Percentiles rank a stretch among this genome's conserved stretches.
These are phyloP conservation scores for Lasioglossum leucozonium DNA, from an alignment of 2,888 invertebrate species.

Conservation along the genomic window DNA sequence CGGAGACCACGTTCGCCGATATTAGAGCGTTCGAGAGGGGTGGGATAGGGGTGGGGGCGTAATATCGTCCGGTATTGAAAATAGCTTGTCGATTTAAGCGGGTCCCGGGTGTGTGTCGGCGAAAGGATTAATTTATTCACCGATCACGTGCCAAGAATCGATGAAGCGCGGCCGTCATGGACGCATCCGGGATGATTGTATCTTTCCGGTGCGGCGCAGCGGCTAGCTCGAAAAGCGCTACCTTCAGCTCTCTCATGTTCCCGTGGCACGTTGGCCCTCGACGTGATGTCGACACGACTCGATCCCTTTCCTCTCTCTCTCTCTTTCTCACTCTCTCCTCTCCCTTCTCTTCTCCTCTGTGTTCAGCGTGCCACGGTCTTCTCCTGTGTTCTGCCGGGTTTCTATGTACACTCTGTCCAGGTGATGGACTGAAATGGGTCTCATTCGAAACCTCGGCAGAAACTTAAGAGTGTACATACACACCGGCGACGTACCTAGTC, in stretches of 20 bases:
- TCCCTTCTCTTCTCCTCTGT: slow-evolving; percentile 9
- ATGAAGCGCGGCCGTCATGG: slow-evolving; percentile 33
- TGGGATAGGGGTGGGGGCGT: no score
- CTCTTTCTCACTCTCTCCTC: not conserved
- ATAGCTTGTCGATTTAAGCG: not conserved
- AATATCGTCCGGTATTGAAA: not conserved
- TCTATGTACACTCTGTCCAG: slow-evolving; percentile 64
- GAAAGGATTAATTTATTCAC: slow-evolving; percentile 30
- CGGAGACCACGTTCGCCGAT: not conserved
- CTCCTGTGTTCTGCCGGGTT: slow-evolving; percentile 1
- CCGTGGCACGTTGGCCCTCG: slow-evolving; percentile 49
- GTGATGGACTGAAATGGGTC: slow-evolving; percentile 73
- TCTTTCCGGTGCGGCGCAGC: slow-evolving; percentile 2
- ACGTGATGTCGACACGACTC: slow-evolving; percentile 56
- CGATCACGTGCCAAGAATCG: slow-evolving; percentile 40
- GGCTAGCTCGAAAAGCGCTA: slow-evolving; percentile 40
- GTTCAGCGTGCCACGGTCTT: not conserved
- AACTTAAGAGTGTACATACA: slow-evolving; percentile 73
- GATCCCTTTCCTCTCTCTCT: not conserved
- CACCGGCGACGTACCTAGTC: slow-evolving; percentile 37
- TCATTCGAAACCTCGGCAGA: slow-evolving; percentile 73
- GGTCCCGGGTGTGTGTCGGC: not conserved
- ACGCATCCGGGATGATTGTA: slow-evolving; percentile 35
- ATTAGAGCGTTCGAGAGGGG: not conserved
- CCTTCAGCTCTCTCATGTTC: slow-evolving; percentile 52